Evolutionary conservation across 2,888 invertebrate genomes (phyloP), one percentile per base, ranked within the genome.

Genomic region (Eristalis arbustorum): DNA sequence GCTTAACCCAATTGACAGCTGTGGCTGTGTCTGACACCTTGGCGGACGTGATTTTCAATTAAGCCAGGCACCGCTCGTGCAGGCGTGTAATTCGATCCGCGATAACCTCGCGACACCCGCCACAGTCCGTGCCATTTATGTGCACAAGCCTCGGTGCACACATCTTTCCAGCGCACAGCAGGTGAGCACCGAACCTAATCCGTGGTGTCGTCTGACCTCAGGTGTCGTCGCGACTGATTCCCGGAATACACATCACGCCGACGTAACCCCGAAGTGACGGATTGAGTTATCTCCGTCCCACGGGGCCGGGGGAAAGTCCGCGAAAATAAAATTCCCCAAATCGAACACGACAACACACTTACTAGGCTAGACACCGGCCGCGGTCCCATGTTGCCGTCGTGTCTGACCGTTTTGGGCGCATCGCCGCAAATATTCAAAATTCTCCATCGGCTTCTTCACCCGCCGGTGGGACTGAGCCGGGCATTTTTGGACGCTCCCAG

Each of bases 301-400:
- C 34, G 22, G 49, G 66, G n/a, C n/a, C n/a, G 22, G 71, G 71
- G 82, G 57, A 85, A 82, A 64, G 61, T 82, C 71, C 68, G 22
- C 57, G 67, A 72, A 74, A 63, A 71, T 62, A 34, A 66, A 78
- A 82, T 83, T 78, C 87, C 77, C 83, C 57, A 87, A 87, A 78
- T 78, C 75, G 87, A 78, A 78, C 87, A 87, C 74, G 85, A 87
- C 85, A 82, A 71, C 77, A 87, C 82, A 82, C 82, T 82, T 77
- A 63, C 66, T 62, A 18, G 37, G 23, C 42, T 13, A 11, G 5
- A 22, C 31, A 18, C 40, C 22, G 4, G 3, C 10, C 40, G 25
- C 5, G 14, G 37, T 69, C 69, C 10, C 71, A 59, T 57, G 37
- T 75, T 62, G 79, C 66, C 82, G 67, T 87, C 74, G 78, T 78